Evolutionary conservation across 2,797 vertebrate genomes (phyloP).

Genomic region (Anguilla megastoma): DNA sequence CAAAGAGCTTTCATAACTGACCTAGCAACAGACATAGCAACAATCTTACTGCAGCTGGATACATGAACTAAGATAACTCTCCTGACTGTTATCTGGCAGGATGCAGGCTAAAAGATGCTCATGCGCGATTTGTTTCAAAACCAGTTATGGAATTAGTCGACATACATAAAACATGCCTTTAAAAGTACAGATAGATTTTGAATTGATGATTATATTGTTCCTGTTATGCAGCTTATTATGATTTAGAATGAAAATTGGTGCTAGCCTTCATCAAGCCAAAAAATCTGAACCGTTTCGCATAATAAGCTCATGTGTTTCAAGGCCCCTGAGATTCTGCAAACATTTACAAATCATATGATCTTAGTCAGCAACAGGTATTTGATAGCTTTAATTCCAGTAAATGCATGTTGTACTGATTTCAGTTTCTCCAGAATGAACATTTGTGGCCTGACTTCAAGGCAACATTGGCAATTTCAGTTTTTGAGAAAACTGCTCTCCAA

Average conservation of each 20-base stretch:
- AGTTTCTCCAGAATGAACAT: slow-evolving; percentile 36
- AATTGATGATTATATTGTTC: neutral
- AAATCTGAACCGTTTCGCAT: neutral
- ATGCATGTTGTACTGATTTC: slow-evolving; percentile 4
- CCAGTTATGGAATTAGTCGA: neutral
- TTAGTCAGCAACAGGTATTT: neutral
- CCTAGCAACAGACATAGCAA: slow-evolving; percentile 23
- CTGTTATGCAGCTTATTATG: neutral
- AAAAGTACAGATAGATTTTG: neutral
- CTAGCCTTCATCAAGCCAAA: neutral
- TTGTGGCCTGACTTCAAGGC: neutral
- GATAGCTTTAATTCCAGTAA: slow-evolving; percentile 26
- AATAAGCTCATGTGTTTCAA: neutral
- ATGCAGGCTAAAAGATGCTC: neutral
- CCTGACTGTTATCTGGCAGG: neutral
- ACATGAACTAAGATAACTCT: neutral
- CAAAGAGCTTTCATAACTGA: slow-evolving; percentile 12
- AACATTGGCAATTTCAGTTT: slow-evolving; percentile 1
- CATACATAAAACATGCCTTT: neutral
- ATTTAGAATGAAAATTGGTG: neutral
- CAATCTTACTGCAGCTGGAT: neutral
- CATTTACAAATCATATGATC: neutral
- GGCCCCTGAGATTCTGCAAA: neutral
- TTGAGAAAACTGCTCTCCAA: neutral
- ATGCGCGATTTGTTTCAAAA: neutral